phyloP scores from a whole-genome alignment of 2,113 vertebrate genomes.

The Actenoides lindsayi region DNA sequence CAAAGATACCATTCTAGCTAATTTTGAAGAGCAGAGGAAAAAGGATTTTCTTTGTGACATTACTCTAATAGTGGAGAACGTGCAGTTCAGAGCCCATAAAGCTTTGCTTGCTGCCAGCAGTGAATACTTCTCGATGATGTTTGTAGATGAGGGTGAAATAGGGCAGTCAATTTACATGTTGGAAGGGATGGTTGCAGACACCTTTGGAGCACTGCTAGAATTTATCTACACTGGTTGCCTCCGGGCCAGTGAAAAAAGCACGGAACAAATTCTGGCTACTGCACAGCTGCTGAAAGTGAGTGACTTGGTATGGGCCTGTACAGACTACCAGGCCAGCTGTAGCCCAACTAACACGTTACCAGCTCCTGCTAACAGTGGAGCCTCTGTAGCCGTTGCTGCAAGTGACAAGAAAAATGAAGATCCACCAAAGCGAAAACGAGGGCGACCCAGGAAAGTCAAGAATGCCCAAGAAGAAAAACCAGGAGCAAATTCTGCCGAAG shows the following conservation, averaged over 20 bases:
- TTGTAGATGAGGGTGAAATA: constrained; percentile 82
- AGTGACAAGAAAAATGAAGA: constrained; percentile 53
- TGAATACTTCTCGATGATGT: constrained; percentile 93
- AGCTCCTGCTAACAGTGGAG: background rate
- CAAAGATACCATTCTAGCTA: constrained; percentile 84
- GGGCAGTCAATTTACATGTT: constrained; percentile 82
- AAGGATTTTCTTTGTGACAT: constrained; percentile 91
- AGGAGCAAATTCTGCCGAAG: constrained; percentile 22
- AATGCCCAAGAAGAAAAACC: constrained; percentile 49
- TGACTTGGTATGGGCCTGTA: constrained; percentile 84
- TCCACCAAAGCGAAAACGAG: constrained; percentile 85
- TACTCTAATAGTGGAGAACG: constrained; percentile 90
- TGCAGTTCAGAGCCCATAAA: constrained; percentile 92
- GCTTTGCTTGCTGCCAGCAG: constrained; percentile 95
- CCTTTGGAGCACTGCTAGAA: constrained; percentile 85
- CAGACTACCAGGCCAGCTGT: constrained; percentile 67
- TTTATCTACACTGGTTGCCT: constrained; percentile 94
- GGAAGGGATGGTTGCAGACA: constrained; percentile 85
- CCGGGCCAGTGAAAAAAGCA: constrained; percentile 78
- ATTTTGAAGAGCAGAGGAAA: constrained; percentile 87
- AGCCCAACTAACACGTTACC: background rate
- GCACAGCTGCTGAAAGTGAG: constrained; percentile 88
- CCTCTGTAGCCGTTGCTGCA: background rate
- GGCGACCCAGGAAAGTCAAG: constrained; percentile 83
- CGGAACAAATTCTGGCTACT: constrained; percentile 86